These are phyloP conservation scores for Mythimna pallens DNA, from an alignment of 2,888 invertebrate species.

Conservation along the genomic window DNA sequence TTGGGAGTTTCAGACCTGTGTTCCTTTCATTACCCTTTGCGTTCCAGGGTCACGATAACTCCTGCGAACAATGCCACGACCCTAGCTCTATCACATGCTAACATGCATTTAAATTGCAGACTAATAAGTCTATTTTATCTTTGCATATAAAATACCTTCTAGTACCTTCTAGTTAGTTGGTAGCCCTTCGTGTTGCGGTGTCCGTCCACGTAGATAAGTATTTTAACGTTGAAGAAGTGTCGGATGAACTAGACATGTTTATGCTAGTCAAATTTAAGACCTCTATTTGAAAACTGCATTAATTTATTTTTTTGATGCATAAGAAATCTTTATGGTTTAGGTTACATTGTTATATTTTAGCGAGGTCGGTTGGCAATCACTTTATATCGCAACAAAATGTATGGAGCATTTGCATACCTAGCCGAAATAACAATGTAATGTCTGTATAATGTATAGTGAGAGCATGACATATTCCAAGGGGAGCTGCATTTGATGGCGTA, in stretches of 20 bases:
- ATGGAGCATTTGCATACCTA: neutral
- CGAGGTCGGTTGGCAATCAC: neutral
- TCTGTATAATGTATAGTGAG: neutral
- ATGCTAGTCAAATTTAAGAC: slow-evolving; percentile 50
- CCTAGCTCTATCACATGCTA: slow-evolving; percentile 10
- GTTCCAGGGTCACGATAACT: too few relatives aligned
- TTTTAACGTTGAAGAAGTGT: slow-evolving; percentile 47
- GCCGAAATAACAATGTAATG: neutral
- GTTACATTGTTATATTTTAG: neutral
- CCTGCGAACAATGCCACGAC: too few relatives aligned
- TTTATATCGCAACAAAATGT: neutral
- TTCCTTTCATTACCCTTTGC: too few relatives aligned
- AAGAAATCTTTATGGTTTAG: slow-evolving; percentile 7
- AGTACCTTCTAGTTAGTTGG: slow-evolving; percentile 39
- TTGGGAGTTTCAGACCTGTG: too few relatives aligned
- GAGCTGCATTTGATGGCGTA: neutral
- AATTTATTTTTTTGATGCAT: slow-evolving; percentile 30
- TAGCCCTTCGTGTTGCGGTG: slow-evolving; percentile 36
- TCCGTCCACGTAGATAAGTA: slow-evolving; percentile 42
- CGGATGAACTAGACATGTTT: slow-evolving; percentile 52
- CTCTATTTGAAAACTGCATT: slow-evolving; percentile 32
- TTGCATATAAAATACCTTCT: slow-evolving; percentile 42
- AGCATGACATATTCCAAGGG: neutral
- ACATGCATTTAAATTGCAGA: slow-evolving; percentile 38
- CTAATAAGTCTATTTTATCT: slow-evolving; percentile 32